Evolutionary conservation across 1,140 invertebrate genomes (phyloP).

Genomic region (Bombyx mori): DNA sequence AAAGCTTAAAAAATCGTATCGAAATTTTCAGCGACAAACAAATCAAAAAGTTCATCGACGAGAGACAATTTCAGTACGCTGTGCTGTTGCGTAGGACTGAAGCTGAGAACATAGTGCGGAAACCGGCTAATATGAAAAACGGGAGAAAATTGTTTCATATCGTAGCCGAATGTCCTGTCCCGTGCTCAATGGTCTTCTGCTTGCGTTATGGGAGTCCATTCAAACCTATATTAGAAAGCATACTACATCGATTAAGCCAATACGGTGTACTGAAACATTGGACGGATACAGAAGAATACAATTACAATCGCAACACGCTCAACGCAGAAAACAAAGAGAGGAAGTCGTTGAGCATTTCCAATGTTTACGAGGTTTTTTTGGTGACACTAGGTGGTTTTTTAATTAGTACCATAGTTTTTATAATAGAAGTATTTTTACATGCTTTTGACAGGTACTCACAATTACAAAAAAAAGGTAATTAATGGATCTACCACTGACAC

Average conservation of each 20-base stretch:
- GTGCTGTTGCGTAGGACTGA: constrained; percentile 45
- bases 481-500: too few relatives aligned
- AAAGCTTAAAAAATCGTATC: constrained; percentile 30
- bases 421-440: constrained; percentile 27
- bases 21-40: constrained; percentile 40
- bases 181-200: constrained; percentile 53
- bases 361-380: constrained; percentile 45
- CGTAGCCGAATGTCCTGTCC: constrained; percentile 47
- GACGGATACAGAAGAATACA: constrained; percentile 39
- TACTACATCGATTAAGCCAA: constrained; percentile 46
- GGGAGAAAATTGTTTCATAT: constrained; percentile 48
- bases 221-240: constrained; percentile 35
- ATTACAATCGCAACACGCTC: constrained; percentile 25
- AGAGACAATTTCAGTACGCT: constrained; percentile 49
- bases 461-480: too few relatives aligned
- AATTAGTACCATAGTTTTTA: constrained; percentile 33
- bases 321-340: constrained; percentile 34
- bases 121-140: constrained; percentile 38
- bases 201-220: constrained; percentile 57
- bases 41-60: constrained; percentile 41
- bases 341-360: constrained; percentile 35
- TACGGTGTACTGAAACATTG: constrained; percentile 50
- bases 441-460: too few relatives aligned
- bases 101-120: constrained; percentile 37
- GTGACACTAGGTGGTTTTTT: constrained; percentile 35